Conservation (phyloP, 2,888 invertebrate genomes). For the Aquatica leii region DNA sequence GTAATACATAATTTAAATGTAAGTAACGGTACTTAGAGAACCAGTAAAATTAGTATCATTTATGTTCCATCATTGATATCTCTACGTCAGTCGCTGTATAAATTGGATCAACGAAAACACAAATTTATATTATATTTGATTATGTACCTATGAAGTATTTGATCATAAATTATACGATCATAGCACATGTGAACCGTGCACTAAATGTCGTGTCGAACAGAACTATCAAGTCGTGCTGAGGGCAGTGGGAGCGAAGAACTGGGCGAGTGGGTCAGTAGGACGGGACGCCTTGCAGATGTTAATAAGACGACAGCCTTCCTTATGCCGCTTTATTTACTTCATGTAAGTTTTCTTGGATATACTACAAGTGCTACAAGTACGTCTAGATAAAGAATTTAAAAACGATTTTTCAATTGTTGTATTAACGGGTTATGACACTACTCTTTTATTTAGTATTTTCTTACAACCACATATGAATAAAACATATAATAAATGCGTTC, state of each 20-base stretch:
- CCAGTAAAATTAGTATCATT: conserved; percentile 7
- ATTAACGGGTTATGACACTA: too few relatives aligned
- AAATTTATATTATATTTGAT: conserved; percentile 21
- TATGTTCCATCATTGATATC: conserved; percentile 25
- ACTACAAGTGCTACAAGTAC: not conserved
- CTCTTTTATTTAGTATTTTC: too few relatives aligned
- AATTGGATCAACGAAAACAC: conserved; percentile 11
- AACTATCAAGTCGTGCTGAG: conserved; percentile 43
- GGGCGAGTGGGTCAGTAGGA: conserved; percentile 57
- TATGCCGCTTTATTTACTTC: conserved; percentile 36
- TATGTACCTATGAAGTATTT: conserved; percentile 23
- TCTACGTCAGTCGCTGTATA: conserved; percentile 13
- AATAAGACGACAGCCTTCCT: conserved; percentile 46
- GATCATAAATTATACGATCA: conserved; percentile 37
- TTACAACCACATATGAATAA: not conserved
- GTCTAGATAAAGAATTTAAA: too few relatives aligned
- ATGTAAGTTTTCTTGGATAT: not conserved
- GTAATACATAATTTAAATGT: not conserved
- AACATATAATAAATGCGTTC: conserved; percentile 2
- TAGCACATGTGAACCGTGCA: conserved; percentile 38
- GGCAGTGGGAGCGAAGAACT: conserved; percentile 51
- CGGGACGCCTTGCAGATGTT: conserved; percentile 56
- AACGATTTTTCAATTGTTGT: too few relatives aligned
- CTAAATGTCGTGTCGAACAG: conserved; percentile 43
- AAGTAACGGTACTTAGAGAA: conserved; percentile 4